Conservation (phyloP, 2,797 vertebrate species). For the Spinus pinus region DNA sequence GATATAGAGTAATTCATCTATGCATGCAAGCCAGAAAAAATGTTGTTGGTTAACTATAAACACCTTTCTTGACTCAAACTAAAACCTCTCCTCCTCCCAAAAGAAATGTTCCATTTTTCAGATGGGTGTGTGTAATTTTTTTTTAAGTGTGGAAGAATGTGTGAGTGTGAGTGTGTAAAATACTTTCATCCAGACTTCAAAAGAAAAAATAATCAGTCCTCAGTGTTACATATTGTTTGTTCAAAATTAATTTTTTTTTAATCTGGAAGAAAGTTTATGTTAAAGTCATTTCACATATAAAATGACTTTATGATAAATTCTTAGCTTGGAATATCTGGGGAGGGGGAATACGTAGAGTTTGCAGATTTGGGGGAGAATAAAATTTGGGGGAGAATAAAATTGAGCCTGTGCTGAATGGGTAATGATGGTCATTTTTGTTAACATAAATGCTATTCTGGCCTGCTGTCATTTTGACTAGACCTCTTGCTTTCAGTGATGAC, state of each 20-base stretch:
- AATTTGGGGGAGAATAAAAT: constrained; percentile 7
- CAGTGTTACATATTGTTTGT: constrained; percentile 52
- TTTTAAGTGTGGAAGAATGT: constrained; percentile 7
- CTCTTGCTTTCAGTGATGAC: constrained; percentile 72
- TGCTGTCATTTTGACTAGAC: constrained; percentile 71
- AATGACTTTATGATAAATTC: constrained; percentile 31
- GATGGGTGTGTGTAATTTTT: constrained; percentile 39
- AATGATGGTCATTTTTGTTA: constrained; percentile 38
- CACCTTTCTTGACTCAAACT: constrained; percentile 38
- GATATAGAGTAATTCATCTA: constrained; percentile 67
- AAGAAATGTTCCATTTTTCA: constrained; percentile 59
- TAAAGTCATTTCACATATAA: constrained; percentile 25
- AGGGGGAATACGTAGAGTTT: constrained; percentile 39
- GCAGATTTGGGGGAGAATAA: constrained; percentile 40
- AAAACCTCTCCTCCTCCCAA: constrained; percentile 46
- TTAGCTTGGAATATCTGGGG: constrained; percentile 39
- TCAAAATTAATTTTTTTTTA: constrained; percentile 51
- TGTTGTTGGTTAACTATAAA: constrained; percentile 60
- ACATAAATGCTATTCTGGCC: constrained; percentile 65
- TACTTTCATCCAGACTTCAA: constrained; percentile 39
- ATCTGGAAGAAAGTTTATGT: constrained; percentile 53
- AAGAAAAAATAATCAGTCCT: constrained; percentile 42
- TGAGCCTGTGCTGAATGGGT: constrained; percentile 45
- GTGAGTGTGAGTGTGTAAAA: background rate
- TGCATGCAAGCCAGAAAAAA: constrained; percentile 63